Evolutionary conservation across 1,140 invertebrate species (phyloP).

Genomic region (Drosophila santomea): DNA sequence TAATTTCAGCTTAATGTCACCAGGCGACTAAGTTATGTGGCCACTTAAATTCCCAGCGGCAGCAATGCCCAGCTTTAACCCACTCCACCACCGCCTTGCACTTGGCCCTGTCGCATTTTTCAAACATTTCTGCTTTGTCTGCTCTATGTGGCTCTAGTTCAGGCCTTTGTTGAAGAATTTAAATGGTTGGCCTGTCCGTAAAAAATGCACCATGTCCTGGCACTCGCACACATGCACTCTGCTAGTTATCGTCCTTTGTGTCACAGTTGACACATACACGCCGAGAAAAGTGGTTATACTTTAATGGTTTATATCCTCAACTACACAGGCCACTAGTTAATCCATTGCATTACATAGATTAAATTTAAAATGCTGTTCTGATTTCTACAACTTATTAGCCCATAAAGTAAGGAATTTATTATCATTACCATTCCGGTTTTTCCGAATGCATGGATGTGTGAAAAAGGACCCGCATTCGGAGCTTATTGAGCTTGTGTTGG

Average conservation of each 20-base stretch:
- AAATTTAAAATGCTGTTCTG: too few species aligned
- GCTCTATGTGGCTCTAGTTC: constrained; percentile 12
- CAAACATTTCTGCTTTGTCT: constrained; percentile 57
- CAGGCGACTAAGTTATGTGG: constrained; percentile 58
- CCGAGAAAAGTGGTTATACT: not conserved
- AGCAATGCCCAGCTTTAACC: constrained; percentile 29
- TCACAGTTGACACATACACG: not conserved
- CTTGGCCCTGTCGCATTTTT: constrained; percentile 56
- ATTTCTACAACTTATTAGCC: too few species aligned
- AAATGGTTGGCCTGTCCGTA: constrained; percentile 48
- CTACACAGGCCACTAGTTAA: too few species aligned
- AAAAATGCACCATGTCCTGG: constrained; percentile 38
- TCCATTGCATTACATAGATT: too few species aligned
- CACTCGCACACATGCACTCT: not conserved
- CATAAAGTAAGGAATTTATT: too few species aligned
- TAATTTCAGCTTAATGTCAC: constrained; percentile 73
- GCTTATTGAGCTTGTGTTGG: constrained; percentile 19
- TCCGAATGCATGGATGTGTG: not conserved
- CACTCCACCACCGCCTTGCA: constrained; percentile 10
- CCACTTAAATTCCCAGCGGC: constrained; percentile 57
- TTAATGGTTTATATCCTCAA: too few species aligned
- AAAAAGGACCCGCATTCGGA: constrained; percentile 25
- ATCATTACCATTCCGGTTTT: not conserved
- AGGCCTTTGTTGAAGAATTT: constrained; percentile 54
- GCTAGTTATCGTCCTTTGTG: constrained; percentile 14